A percentile compares a stretch with the other conserved stretches of the same genome.
Conservation (phyloP, 2,888 invertebrate species). For the Epinotia brunnichana region DNA sequence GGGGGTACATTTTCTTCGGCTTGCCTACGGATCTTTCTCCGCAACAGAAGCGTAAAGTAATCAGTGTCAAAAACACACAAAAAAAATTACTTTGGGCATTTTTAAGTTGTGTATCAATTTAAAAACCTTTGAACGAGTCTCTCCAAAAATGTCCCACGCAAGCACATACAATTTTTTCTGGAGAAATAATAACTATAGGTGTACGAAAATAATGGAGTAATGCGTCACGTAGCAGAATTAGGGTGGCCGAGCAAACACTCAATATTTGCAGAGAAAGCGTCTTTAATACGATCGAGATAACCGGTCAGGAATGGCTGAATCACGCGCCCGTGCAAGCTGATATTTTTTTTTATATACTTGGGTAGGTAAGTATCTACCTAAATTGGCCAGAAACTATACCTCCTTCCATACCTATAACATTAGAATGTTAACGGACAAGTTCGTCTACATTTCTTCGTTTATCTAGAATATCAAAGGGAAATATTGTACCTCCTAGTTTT, state of each 20-base stretch:
- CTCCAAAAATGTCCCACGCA: not conserved
- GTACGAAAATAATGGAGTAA: constrained; percentile 57
- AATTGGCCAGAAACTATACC: not conserved
- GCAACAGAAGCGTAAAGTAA: no score
- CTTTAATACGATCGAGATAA: constrained; percentile 59
- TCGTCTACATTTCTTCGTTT: no score
- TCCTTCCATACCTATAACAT: no score
- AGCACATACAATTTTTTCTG: constrained; percentile 28
- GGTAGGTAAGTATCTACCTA: not conserved
- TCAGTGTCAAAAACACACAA: no score
- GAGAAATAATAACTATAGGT: constrained; percentile 31
- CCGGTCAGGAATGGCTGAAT: constrained; percentile 56
- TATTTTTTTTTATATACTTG: not conserved
- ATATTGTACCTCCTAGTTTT: no score
- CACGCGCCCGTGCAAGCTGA: constrained; percentile 41
- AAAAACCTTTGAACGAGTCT: not conserved
- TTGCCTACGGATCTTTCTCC: no score
- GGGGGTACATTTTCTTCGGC: no score
- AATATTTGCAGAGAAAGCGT: constrained; percentile 66
- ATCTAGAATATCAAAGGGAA: no score
- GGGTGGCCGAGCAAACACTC: constrained; percentile 62
- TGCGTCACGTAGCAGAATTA: constrained; percentile 71
- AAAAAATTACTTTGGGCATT: no score
- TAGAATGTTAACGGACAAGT: no score
- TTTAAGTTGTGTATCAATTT: not conserved